These are phyloP conservation scores for Sarotherodon lohbergeri DNA, from an alignment of 2,113 vertebrate species.

Conservation along the genomic window DNA sequence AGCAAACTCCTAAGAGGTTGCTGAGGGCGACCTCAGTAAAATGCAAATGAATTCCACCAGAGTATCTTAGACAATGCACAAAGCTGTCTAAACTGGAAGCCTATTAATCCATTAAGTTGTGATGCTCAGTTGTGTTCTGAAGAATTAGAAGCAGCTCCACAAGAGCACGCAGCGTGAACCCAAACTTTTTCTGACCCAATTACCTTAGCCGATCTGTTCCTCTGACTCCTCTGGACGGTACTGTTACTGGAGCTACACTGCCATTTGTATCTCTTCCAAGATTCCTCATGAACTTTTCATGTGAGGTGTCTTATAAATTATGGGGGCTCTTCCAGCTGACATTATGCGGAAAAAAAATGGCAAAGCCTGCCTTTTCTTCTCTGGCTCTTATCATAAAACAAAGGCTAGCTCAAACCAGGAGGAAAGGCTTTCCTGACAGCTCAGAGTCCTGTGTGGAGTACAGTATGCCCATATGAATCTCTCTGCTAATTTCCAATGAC, in stretches of 20 bases:
- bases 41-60: slow-evolving; percentile 67
- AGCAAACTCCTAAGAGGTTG: slow-evolving; percentile 69
- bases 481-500: slow-evolving; percentile 27
- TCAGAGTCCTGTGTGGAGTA: background rate
- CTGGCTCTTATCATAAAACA: slow-evolving; percentile 44
- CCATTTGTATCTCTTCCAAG: slow-evolving; percentile 65
- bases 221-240: slow-evolving; percentile 42
- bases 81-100: slow-evolving; percentile 63
- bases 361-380: slow-evolving; percentile 41
- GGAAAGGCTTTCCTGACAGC: slow-evolving; percentile 42
- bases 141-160: slow-evolving; percentile 28
- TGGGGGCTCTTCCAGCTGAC: slow-evolving; percentile 60
- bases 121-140: slow-evolving; percentile 30
- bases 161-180: slow-evolving; percentile 12
- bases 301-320: slow-evolving; percentile 70
- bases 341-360: slow-evolving; percentile 48
- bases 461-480: slow-evolving; percentile 14
- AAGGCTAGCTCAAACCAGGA: slow-evolving; percentile 23
- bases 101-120: slow-evolving; percentile 67
- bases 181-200: slow-evolving; percentile 67
- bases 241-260: slow-evolving; percentile 21
- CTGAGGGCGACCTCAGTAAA: slow-evolving; percentile 72
- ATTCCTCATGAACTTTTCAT: slow-evolving; percentile 73
- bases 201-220: slow-evolving; percentile 49
- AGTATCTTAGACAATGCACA: slow-evolving; percentile 70